A percentile compares a stretch with the other conserved stretches of the same genome.
phyloP scores from a whole-genome alignment of 2,797 vertebrate genomes.

The Loris lydekkerianus region DNA sequence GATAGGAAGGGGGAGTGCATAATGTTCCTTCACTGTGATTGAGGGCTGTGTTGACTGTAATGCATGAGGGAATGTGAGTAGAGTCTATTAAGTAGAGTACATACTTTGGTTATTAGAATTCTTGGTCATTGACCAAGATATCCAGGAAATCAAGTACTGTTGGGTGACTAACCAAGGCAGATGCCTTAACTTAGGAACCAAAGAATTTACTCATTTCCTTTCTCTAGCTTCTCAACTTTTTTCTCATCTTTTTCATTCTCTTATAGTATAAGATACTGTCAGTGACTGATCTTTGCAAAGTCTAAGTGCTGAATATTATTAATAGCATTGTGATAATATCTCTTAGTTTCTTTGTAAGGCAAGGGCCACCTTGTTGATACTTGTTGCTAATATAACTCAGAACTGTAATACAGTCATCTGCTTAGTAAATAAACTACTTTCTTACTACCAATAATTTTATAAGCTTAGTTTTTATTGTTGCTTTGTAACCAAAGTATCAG shows the following conservation, averaged over 20 bases:
- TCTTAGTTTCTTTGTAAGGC: slow-evolving; percentile 9
- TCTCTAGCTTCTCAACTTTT: neutral
- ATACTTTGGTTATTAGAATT: neutral
- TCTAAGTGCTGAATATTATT: neutral
- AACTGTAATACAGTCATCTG: neutral
- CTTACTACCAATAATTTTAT: neutral
- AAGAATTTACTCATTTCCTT: neutral
- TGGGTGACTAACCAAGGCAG: neutral
- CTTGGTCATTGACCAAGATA: neutral
- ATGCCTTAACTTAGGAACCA: neutral
- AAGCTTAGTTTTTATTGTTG: neutral
- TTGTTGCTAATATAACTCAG: neutral
- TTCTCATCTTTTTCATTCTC: neutral
- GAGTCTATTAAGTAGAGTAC: neutral
- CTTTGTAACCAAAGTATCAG: neutral
- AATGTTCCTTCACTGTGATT: neutral
- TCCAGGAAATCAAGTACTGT: slow-evolving; percentile 15
- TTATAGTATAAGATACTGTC: neutral
- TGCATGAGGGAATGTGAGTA: neutral
- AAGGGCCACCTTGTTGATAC: neutral
- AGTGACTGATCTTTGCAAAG: neutral
- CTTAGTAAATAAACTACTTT: neutral
- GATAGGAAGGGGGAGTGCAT: neutral
- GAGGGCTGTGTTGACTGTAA: neutral
- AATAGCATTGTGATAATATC: neutral